A percentile compares a stretch with the other conserved stretches of the same genome.
Conservation (phyloP, 1,140 invertebrate species). For the Homalodisca vitripennis region DNA sequence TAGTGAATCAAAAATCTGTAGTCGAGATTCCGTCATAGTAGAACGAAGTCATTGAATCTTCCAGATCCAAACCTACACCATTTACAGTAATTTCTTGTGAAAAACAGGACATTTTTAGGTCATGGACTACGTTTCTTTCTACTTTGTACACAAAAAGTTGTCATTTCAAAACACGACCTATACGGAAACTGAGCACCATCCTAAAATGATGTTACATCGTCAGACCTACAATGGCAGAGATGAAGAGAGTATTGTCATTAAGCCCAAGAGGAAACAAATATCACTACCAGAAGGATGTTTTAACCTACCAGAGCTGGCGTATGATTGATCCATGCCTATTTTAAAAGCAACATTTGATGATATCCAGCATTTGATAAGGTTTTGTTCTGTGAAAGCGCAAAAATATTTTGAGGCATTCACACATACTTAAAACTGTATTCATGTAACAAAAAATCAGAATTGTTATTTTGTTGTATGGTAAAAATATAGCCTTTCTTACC, state of each 20-base stretch:
- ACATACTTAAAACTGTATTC: background rate
- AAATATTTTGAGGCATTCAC: conserved; percentile 17
- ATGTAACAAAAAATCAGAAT: background rate
- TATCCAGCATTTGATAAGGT: conserved; percentile 26
- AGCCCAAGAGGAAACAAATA: conserved; percentile 12
- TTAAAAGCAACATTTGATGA: conserved; percentile 21
- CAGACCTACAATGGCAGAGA: conserved; percentile 28
- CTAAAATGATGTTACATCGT: conserved; percentile 21
- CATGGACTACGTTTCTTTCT: conserved; percentile 27
- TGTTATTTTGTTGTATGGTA: conserved; percentile 1
- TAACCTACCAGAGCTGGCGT: conserved; percentile 8
- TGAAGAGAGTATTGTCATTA: conserved; percentile 27
- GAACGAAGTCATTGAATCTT: conserved; percentile 10
- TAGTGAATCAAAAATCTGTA: conserved; percentile 29
- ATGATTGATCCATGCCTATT: conserved; percentile 14
- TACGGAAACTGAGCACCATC: conserved; percentile 20
- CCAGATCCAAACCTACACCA: conserved; percentile 26
- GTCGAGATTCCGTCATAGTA: conserved; percentile 30
- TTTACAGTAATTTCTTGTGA: conserved; percentile 29
- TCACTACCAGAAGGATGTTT: conserved; percentile 23
- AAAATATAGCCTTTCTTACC: background rate
- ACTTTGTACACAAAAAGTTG: conserved; percentile 16
- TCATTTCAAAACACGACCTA: conserved; percentile 17
- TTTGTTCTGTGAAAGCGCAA: conserved; percentile 29
- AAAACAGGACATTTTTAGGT: conserved; percentile 16